These are phyloP conservation scores for Cichladusa arquata DNA, from an alignment of 2,113 vertebrate genomes.

Conservation along the genomic window DNA sequence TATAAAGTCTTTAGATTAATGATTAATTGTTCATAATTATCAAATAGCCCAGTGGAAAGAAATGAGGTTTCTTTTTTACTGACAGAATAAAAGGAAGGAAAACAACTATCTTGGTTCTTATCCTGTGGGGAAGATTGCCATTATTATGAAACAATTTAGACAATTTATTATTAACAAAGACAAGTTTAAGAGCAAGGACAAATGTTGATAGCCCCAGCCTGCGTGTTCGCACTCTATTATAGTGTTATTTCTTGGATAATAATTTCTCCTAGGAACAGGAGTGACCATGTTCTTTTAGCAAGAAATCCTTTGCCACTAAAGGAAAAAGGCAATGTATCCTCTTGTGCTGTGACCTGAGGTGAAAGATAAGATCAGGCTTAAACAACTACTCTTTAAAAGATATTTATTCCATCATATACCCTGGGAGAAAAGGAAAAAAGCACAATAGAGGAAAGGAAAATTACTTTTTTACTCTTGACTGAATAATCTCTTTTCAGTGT, in stretches of 20 bases:
- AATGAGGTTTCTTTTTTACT: background rate
- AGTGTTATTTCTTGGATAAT: background rate
- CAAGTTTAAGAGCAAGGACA: background rate
- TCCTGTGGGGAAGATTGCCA: background rate
- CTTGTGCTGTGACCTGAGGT: background rate
- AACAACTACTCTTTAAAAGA: background rate
- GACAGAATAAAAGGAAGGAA: slow-evolving; percentile 22
- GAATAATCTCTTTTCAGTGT: background rate
- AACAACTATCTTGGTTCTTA: background rate
- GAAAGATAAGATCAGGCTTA: background rate
- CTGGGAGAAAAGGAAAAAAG: background rate
- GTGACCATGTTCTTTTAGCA: background rate
- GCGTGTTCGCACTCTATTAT: background rate
- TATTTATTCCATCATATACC: background rate
- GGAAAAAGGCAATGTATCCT: background rate
- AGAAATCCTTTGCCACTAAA: background rate
- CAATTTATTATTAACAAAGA: slow-evolving; percentile 20
- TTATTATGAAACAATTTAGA: slow-evolving; percentile 27
- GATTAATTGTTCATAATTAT: slow-evolving; percentile 26
- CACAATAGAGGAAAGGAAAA: background rate
- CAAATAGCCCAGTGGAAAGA: slow-evolving; percentile 24
- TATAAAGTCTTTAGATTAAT: background rate
- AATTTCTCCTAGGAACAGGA: background rate
- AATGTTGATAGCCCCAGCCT: background rate
- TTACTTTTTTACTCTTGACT: background rate